Evolutionary conservation across 2,797 vertebrate genomes (phyloP).

Genomic region (Premnoplex brunnescens): DNA sequence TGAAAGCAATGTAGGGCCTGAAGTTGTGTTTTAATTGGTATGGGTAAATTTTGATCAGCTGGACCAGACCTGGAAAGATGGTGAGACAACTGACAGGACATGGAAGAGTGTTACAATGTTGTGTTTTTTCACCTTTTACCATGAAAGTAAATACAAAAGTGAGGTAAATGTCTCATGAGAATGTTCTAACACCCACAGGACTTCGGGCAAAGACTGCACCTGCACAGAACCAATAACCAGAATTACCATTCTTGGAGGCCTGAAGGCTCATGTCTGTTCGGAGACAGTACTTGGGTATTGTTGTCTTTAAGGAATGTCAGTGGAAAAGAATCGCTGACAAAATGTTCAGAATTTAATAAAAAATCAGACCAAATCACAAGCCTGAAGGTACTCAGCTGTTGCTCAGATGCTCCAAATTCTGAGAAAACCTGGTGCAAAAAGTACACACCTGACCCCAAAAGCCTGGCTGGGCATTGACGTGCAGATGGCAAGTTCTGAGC

Average conservation of each 20-base stretch:
- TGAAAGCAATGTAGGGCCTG: neutral
- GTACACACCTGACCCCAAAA: conserved; percentile 2
- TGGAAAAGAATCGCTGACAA: neutral
- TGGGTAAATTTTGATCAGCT: neutral
- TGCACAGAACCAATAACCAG: neutral
- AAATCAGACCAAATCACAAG: neutral
- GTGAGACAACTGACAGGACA: neutral
- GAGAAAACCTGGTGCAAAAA: conserved; percentile 51
- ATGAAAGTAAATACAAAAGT: neutral
- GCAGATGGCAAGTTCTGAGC: conserved; percentile 26
- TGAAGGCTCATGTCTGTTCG: neutral
- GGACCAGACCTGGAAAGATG: neutral
- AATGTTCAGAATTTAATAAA: neutral
- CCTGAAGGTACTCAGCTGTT: neutral
- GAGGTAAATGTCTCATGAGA: neutral
- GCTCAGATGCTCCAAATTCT: conserved; percentile 20
- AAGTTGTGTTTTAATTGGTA: neutral
- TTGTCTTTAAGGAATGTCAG: neutral
- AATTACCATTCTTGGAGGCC: neutral
- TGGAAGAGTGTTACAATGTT: accelerated
- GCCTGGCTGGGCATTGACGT: neutral
- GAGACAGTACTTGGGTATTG: neutral
- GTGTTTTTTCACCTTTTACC: neutral
- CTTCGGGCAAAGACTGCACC: neutral
- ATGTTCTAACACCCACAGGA: accelerated